A percentile compares a stretch with the other conserved stretches of the same genome.
phyloP scores from a whole-genome alignment of 2,888 invertebrate species.

The Lasioglossum calceatum region DNA sequence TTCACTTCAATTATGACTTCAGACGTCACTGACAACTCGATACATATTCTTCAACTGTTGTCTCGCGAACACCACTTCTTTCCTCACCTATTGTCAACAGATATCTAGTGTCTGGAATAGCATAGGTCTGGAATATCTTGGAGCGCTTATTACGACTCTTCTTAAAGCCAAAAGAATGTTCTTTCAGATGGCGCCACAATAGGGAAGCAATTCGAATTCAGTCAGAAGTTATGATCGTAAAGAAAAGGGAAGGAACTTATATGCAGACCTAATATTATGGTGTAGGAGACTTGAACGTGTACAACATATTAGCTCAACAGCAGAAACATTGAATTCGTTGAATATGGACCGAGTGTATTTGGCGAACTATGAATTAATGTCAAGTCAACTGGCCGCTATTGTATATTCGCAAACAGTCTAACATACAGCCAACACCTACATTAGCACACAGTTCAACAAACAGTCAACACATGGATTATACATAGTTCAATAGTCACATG shows the following conservation, averaged over 20 bases:
- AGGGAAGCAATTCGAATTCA: no score
- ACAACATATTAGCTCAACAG: not conserved
- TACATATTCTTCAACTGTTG: not conserved
- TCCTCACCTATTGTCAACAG: not conserved
- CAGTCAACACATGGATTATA: not conserved
- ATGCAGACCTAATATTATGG: not conserved
- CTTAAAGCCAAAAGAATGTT: no score
- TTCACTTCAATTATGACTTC: not conserved
- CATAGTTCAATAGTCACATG: not conserved
- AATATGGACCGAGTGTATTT: not conserved
- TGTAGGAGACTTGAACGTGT: not conserved
- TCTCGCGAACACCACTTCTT: not conserved
- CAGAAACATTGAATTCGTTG: not conserved
- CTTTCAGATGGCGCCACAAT: no score
- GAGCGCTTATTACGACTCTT: no score
- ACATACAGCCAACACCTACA: not conserved
- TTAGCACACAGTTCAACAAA: not conserved
- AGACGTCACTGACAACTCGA: not conserved
- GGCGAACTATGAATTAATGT: not conserved
- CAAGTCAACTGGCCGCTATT: not conserved
- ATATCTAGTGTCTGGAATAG: no score
- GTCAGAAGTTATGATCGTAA: no score
- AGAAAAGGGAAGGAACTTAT: no score
- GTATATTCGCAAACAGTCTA: not conserved
- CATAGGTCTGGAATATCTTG: no score